Evolutionary conservation across 1,140 invertebrate genomes (phyloP), one percentile per base, ranked within the genome.

Genomic region (Euura lappo): DNA sequence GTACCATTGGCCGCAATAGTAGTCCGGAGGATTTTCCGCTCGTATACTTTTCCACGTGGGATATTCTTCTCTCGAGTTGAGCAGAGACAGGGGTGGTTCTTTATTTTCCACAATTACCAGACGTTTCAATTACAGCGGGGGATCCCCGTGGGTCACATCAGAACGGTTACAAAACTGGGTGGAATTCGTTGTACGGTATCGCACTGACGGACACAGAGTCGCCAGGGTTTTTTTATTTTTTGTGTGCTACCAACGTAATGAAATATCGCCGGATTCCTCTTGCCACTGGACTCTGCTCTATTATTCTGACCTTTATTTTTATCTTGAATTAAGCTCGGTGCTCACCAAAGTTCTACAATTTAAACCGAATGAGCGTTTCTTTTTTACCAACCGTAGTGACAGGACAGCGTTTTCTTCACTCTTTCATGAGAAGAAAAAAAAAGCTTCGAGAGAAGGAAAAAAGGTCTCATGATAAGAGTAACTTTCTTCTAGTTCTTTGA

Each of bases 51-150:
- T 28, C 28, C 28, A 28, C 28, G 28, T 28, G 28, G 28, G 28
- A 28, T 28, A 28, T 28, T 28, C 28, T 28, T 28, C 28, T 28
- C 28, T 28, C 28, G 51, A 60, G 2, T 5, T 60, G 6, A n/a
- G 13, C 4, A 60, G 28, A 28, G 51, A 60, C 28, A 60, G 51
- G 51, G 6, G 51, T n/a, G 13, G 51, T 5, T 6, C 51, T 60
- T 60, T 60, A 60, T 60, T 60, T 60, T 60, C 51, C 5, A 60
- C 51, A 60, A 60, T 60, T 60, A 60, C 51, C 8, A 60, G 51
- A 60, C 51, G 51, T 60, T 60, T 60, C 51, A 60, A 60, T 60
- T 60, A 60, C 13, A 60, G 51, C 13, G 51, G 51, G 3, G 13
- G 6, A 60, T 60, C 51, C 51, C 51, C 51, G 51, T 5, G 51